Conservation (phyloP, 2,797 vertebrate species). For the Spinus olivaceus region DNA sequence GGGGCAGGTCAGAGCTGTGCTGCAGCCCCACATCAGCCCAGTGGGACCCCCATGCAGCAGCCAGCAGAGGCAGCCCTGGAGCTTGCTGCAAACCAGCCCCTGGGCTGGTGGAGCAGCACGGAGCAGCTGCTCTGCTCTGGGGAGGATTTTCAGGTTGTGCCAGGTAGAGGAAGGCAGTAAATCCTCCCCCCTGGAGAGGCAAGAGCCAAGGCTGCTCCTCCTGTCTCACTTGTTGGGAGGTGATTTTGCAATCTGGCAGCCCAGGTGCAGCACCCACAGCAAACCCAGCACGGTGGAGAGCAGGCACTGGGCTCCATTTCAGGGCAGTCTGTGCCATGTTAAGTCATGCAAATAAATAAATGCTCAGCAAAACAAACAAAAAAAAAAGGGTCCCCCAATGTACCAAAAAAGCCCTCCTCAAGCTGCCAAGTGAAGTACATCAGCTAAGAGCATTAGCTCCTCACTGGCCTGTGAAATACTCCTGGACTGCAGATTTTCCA, state of each 20-base stretch:
- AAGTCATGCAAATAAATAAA: neutral
- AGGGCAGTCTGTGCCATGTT: neutral
- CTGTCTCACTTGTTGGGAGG: neutral
- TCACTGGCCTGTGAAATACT: neutral
- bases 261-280: neutral
- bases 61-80: neutral
- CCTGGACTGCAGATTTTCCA: conserved; percentile 18
- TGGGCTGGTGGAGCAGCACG: neutral
- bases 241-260: neutral
- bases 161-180: neutral
- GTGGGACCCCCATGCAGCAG: neutral
- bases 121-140: neutral
- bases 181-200: neutral
- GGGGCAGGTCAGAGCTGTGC: fast-evolving
- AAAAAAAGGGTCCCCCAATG: neutral
- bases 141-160: conserved; percentile 43
- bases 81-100: neutral
- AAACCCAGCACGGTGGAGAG: neutral
- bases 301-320: neutral
- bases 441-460: neutral
- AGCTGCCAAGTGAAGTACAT: neutral
- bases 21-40: fast-evolving
- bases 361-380: neutral
- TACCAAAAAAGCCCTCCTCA: neutral
- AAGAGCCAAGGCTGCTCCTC: conserved; percentile 1